Conservation (phyloP, 2,797 vertebrate genomes). For the Acrossocheilus fasciatus region DNA sequence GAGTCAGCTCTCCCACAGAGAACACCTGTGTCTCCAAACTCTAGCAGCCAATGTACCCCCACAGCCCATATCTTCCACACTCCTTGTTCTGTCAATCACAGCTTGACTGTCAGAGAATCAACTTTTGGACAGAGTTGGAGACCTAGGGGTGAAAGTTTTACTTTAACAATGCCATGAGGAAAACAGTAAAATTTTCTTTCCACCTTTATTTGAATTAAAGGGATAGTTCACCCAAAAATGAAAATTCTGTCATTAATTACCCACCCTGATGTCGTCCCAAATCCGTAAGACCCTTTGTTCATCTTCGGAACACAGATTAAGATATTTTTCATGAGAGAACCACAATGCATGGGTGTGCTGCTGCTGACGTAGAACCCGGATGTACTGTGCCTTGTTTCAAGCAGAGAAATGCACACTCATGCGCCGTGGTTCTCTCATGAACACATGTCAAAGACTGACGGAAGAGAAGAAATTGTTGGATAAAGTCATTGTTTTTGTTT, state of each 20-base stretch:
- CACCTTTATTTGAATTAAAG: neutral
- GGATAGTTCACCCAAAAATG: neutral
- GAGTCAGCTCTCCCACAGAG: slow-evolving; percentile 35
- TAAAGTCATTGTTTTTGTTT: neutral
- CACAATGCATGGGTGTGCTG: no score
- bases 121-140: neutral
- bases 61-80: slow-evolving; percentile 35
- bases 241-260: neutral
- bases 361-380: no score
- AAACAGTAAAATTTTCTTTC: neutral
- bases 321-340: neutral
- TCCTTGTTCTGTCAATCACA: neutral
- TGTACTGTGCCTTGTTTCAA: no score
- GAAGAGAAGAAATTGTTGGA: neutral
- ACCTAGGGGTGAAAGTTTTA: neutral
- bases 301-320: neutral
- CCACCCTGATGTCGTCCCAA: neutral
- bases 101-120: neutral
- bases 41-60: slow-evolving; percentile 3
- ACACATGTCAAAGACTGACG: no score
- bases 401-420: no score
- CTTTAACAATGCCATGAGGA: neutral
- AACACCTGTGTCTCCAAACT: slow-evolving; percentile 49
- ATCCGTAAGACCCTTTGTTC: neutral
- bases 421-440: no score